Base-by-base conservation (phyloP, 2,113 vertebrate genomes). In the Mellivora capensis region DNA sequence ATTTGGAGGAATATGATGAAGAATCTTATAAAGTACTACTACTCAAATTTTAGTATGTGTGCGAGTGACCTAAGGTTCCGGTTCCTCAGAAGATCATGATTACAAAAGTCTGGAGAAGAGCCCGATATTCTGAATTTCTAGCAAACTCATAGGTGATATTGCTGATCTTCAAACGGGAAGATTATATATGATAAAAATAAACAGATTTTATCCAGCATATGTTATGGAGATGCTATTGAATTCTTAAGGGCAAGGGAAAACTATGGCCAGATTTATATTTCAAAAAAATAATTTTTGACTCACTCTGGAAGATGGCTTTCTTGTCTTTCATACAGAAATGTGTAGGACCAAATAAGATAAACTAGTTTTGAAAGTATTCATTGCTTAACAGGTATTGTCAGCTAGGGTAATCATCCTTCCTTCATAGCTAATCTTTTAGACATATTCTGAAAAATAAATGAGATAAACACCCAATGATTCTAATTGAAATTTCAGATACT, bases 401-500 rank as follows among this genome's bases (percentile, higher is more conserved):
- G 4, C 25, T 44, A 83, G 4, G 4, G 12, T 91, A 39, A 47
- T 87, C 18, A 52, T 77, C 61, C 10, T 69, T 93, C 9, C 9
- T 82, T 94, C 34, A 64, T 57, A 69, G 13, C 21, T 18, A 71
- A 77, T 69, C 15, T n/a, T 93, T 94, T 91, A 52, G 76, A 83
- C 11, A 91, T 79, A 52, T 64, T 71, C 59, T 69, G 14, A 91
- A 94, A 72, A 64, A n/a, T 44, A 95, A 93, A 61, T 47, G 6
- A 71, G n/a, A 89, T 69, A 87, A 49, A 2, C 0, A 27, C 3
- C 91, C 61, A 93, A 27, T 82, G 34, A 84, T 87, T 95, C 37
- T 76, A 95, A 88, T 11, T 87, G 23, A 94, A 95, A 96, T 90
- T 86, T 88, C 20, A 91, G 12, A 96, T 94, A 39, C 21, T 86